Evolutionary conservation across 2,888 invertebrate genomes (phyloP).

Genomic region (Xanthorhoe designata): DNA sequence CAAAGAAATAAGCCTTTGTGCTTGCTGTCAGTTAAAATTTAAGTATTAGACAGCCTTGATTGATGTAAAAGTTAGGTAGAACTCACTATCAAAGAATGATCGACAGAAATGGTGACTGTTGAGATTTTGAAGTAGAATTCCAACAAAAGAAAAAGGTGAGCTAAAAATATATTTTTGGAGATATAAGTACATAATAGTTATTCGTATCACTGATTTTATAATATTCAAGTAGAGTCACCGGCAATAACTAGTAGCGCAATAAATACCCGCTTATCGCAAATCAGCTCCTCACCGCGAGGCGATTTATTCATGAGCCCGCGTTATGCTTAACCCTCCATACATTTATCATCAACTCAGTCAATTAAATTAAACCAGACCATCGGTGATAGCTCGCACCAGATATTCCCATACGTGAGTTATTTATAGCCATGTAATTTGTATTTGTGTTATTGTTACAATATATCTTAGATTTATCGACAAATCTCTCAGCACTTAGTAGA

Average conservation of each 20-base stretch:
- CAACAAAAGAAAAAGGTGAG: neutral
- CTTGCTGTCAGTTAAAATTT: neutral
- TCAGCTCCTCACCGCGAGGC: slow-evolving; percentile 79
- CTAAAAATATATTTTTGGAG: neutral
- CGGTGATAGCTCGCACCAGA: slow-evolving; percentile 76
- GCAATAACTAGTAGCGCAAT: slow-evolving; percentile 80
- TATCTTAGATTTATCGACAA: slow-evolving; percentile 44
- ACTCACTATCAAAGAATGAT: neutral
- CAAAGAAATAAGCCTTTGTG: neutral
- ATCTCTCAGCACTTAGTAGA: slow-evolving; percentile 35
- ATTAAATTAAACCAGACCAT: slow-evolving; percentile 81
- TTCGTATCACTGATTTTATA: neutral
- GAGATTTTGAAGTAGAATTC: neutral
- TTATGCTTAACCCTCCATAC: slow-evolving; percentile 79
- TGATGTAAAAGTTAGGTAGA: neutral
- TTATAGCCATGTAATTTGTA: slow-evolving; percentile 60
- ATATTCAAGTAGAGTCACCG: slow-evolving; percentile 55
- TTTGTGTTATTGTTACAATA: slow-evolving; percentile 46
- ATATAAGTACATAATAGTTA: too few species aligned
- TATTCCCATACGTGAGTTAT: slow-evolving; percentile 72
- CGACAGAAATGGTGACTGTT: neutral
- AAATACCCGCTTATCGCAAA: slow-evolving; percentile 84
- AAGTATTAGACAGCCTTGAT: neutral
- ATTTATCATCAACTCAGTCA: slow-evolving; percentile 84
- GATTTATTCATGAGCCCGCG: slow-evolving; percentile 80